These are phyloP conservation scores for Tenualosa ilisha DNA, from an alignment of 2,797 vertebrate species.

Conservation along the genomic window DNA sequence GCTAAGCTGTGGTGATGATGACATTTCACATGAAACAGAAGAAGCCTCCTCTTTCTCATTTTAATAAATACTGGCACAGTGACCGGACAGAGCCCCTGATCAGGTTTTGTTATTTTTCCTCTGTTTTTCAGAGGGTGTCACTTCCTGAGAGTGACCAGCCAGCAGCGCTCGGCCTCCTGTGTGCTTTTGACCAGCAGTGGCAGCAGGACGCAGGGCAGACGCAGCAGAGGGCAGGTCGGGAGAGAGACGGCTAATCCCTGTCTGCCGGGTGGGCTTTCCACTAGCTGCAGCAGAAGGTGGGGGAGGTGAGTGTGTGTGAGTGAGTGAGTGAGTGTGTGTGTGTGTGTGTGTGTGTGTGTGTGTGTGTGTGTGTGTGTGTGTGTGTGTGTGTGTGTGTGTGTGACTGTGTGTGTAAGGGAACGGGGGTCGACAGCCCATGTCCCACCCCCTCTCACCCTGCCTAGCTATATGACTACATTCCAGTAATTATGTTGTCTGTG, in stretches of 20 bases:
- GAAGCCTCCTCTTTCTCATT: background rate
- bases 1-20: slow-evolving; percentile 4
- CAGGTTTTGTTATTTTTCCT: background rate
- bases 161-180: background rate
- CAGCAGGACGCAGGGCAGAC: background rate
- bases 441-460: slow-evolving; percentile 27
- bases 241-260: slow-evolving; percentile 56
- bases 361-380: slow-evolving; percentile 9
- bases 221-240: slow-evolving; percentile 36
- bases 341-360: background rate
- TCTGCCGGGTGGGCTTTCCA: slow-evolving; percentile 40
- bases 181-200: slow-evolving; percentile 32
- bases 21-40: background rate
- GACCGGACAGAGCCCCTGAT: background rate
- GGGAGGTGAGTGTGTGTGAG: background rate
- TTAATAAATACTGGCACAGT: background rate
- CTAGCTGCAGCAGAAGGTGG: slow-evolving; percentile 39
- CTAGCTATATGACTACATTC: slow-evolving; percentile 47
- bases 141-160: background rate
- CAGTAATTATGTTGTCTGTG: slow-evolving; percentile 54
- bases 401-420: background rate
- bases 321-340: background rate
- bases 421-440: background rate
- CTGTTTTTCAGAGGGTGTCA: slow-evolving; percentile 33
- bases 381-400: slow-evolving; percentile 3